These are phyloP conservation scores for Cetoscarus ocellatus DNA, from an alignment of 2,797 vertebrate genomes.

Conservation along the genomic window DNA sequence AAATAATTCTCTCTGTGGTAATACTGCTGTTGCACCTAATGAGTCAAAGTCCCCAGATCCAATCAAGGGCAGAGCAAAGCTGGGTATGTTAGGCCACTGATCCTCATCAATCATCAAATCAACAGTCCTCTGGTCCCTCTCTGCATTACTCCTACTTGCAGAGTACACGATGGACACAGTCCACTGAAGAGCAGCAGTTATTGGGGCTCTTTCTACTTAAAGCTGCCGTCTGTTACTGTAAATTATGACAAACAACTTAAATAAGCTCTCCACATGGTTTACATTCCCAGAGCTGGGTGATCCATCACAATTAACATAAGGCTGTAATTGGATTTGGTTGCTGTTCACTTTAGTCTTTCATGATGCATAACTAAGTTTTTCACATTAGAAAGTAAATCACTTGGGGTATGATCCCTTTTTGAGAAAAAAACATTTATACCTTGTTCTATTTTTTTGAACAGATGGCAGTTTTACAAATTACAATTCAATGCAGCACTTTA, in stretches of 20 bases:
- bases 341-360: not conserved
- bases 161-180: not conserved
- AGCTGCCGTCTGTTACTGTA: conserved; percentile 7
- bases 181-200: not conserved
- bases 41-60: not conserved
- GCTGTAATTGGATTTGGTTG: not conserved
- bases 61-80: not conserved
- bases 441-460: not conserved
- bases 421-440: not conserved
- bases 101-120: conserved; percentile 14
- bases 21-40: not conserved
- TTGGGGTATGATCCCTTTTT: not conserved
- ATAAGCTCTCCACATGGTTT: not conserved
- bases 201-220: not conserved
- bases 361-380: not conserved
- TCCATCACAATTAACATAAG: conserved; percentile 18
- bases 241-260: conserved; percentile 16
- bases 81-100: not conserved
- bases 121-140: not conserved
- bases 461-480: conserved; percentile 1
- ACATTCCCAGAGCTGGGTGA: conserved; percentile 1
- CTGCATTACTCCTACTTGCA: not conserved
- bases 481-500: not conserved
- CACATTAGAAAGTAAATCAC: not conserved
- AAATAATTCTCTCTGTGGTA: not conserved